Percentiles rank a stretch among this genome's conserved stretches.
These are phyloP conservation scores for Monoplex corrugatus DNA, from an alignment of 2,888 invertebrate species.

Conservation along the genomic window DNA sequence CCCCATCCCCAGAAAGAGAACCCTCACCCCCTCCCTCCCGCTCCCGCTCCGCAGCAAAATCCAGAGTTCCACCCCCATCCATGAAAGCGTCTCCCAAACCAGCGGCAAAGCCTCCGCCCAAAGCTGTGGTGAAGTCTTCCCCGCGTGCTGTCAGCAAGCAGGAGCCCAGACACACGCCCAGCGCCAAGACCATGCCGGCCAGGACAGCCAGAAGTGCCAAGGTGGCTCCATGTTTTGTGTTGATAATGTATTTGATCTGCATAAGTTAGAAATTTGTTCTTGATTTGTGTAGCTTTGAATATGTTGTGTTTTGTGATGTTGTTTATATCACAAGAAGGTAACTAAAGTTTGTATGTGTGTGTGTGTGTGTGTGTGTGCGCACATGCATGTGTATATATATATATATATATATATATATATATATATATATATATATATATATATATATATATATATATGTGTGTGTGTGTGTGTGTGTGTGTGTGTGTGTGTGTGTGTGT, in stretches of 20 bases:
- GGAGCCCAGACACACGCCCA: constrained; percentile 38
- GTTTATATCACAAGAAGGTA: too few relatives aligned
- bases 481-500: constrained; percentile 9
- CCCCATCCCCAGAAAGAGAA: constrained; percentile 46
- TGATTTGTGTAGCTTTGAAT: too few relatives aligned
- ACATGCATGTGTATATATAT: too few relatives aligned
- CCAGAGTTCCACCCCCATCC: constrained; percentile 43
- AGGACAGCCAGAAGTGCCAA: constrained; percentile 19
- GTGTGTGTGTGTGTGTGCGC: too few relatives aligned
- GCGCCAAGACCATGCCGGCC: constrained; percentile 30
- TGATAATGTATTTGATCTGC: too few relatives aligned
- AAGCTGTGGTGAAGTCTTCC: constrained; percentile 37
- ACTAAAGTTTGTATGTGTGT: too few relatives aligned
- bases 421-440: too few relatives aligned
- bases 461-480: neutral
- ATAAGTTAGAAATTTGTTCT: too few relatives aligned
- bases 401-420: too few relatives aligned
- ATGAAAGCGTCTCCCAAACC: neutral
- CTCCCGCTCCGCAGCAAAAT: constrained; percentile 43
- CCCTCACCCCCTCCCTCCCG: constrained; percentile 44
- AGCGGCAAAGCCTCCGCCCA: constrained; percentile 42
- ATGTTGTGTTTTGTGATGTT: too few relatives aligned
- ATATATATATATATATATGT: too few relatives aligned
- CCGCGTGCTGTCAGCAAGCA: constrained; percentile 45
- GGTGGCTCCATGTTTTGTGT: too few relatives aligned